These are phyloP conservation scores for Amphiprion ocellaris DNA, from an alignment of 2,113 vertebrate genomes.

Conservation along the genomic window DNA sequence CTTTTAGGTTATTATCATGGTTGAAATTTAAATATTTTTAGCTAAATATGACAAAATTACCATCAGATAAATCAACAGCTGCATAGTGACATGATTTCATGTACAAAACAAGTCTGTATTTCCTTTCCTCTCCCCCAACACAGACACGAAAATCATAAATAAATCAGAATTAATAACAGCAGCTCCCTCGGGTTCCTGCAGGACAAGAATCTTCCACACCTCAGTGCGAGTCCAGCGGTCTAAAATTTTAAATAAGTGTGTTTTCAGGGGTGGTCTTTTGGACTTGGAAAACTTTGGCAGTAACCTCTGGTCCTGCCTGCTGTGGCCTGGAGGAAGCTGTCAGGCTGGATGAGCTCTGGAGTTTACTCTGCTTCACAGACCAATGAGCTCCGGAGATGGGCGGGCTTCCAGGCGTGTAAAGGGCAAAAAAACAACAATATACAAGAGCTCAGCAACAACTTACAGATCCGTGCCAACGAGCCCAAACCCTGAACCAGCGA, in stretches of 20 bases:
- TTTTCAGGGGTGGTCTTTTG: slow-evolving; percentile 55
- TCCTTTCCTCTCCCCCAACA: neutral
- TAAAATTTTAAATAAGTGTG: slow-evolving; percentile 1
- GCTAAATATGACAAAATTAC: neutral
- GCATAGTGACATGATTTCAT: neutral
- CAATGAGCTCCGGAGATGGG: slow-evolving; percentile 74
- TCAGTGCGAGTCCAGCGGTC: slow-evolving; percentile 34
- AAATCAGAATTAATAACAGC: slow-evolving; percentile 2
- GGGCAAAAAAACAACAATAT: slow-evolving; percentile 76
- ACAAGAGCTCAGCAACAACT: slow-evolving; percentile 68
- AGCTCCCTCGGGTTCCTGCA: slow-evolving; percentile 1
- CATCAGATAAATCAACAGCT: neutral
- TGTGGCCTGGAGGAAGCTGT: slow-evolving; percentile 69
- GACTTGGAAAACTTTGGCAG: slow-evolving; percentile 54
- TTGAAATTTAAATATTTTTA: too few relatives aligned
- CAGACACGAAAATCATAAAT: slow-evolving; percentile 5
- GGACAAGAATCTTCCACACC: slow-evolving; percentile 8
- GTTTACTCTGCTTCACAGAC: slow-evolving; percentile 65
- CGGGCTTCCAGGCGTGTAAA: slow-evolving; percentile 73
- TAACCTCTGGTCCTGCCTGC: slow-evolving; percentile 45
- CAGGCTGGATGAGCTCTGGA: slow-evolving; percentile 63
- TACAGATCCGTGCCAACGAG: slow-evolving; percentile 35
- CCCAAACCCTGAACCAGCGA: slow-evolving; percentile 12
- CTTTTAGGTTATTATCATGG: too few relatives aligned
- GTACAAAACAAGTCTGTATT: neutral